Conservation (phyloP, 2,888 invertebrate genomes). For the Polydrusus tereticollis region DNA sequence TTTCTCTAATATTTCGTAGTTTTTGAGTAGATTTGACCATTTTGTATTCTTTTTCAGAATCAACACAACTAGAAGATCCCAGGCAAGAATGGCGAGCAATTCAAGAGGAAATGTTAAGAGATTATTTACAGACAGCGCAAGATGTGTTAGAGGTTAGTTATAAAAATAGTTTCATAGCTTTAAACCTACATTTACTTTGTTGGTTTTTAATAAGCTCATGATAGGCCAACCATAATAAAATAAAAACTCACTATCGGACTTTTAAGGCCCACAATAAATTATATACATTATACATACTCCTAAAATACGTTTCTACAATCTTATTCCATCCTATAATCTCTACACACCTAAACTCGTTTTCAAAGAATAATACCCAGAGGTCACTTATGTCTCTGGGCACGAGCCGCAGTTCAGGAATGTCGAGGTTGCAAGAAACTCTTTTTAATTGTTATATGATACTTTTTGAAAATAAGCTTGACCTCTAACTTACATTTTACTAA, state of each 20-base stretch:
- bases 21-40: not conserved
- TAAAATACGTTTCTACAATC: not conserved
- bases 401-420: constrained; percentile 58
- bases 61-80: constrained; percentile 96
- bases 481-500: not conserved
- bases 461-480: constrained; percentile 14
- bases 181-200: too few relatives aligned
- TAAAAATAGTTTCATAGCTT: too few relatives aligned
- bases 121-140: constrained; percentile 95
- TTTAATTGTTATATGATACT: constrained; percentile 49
- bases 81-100: constrained; percentile 96
- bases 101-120: constrained; percentile 97
- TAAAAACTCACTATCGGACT: too few relatives aligned
- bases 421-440: constrained; percentile 54
- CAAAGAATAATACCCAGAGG: constrained; percentile 24
- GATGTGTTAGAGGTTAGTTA: constrained; percentile 87
- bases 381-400: constrained; percentile 53
- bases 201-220: too few relatives aligned
- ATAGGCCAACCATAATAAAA: too few relatives aligned
- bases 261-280: too few relatives aligned
- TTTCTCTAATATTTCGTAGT: not conserved
- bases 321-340: not conserved
- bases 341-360: constrained; percentile 15
- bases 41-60: constrained; percentile 74
- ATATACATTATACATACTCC: too few relatives aligned